Evolutionary conservation across 1,140 invertebrate genomes (phyloP), one percentile per base, ranked within the genome.

Genomic region (Stegodyphus dumicola): DNA sequence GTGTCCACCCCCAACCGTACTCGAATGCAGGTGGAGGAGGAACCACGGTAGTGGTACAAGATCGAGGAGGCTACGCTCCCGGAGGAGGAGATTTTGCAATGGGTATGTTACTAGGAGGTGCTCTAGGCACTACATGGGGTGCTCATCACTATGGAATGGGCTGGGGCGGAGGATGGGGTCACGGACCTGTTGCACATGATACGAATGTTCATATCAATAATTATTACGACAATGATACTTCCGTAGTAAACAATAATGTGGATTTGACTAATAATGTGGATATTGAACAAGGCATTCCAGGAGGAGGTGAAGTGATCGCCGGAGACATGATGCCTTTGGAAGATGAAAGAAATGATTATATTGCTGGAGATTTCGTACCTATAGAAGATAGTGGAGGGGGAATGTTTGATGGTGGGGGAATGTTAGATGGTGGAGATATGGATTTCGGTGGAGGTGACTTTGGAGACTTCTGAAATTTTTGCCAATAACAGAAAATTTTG

Each of bases 91-190:
- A 77, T 51, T 85, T 85, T 65, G 84, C 84, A 0, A 85, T 85
- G 84, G 84, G 84, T 5, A 85, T 85, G 84, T 66, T 85, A 15
- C 7, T 78, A 54, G 84, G 84, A 0, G 84, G 84, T 11, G 84
- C 66, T 4, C 7, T 77, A 10, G 84, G 84, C 10, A 85, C 84
- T 10, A 17, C 76, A 5, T 70, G 65, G 84, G 84, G 84, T 6
- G 15, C 33, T 48, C 33, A 71, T 48, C 53, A 56, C 49, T 9
- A 66, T 66, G 71, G 71, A 7, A 56, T 13, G n/a, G 56, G 84
- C 0, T 7, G 65, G 3, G 18, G 84, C 33, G 67, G 75, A 2
- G 65, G 66, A 33, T 54, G 74, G 52, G 11, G 53, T 4, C 56
- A 70, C 52, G 76, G 48, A 33, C 51, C 49, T 10, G n/a, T 9